Conservation (phyloP, 1,140 invertebrate genomes). For the Plutomurus gul region DNA sequence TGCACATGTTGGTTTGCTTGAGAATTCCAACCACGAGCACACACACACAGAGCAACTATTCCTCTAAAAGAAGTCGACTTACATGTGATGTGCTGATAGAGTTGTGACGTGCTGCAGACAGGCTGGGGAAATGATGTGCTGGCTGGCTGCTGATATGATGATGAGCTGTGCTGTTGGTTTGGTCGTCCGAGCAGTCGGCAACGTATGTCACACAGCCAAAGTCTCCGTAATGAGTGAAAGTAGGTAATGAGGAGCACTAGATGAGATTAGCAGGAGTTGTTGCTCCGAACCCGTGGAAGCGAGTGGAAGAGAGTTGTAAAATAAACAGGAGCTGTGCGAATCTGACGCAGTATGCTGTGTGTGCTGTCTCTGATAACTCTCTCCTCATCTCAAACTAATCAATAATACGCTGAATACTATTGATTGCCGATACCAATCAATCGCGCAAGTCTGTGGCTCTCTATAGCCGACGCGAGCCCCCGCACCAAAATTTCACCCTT, state of each 20-base stretch:
- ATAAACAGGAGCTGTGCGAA: conserved; percentile 52
- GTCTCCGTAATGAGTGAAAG: background rate
- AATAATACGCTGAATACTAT: conserved; percentile 55
- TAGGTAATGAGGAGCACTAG: conserved; percentile 41
- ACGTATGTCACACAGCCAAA: background rate
- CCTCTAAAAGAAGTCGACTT: conserved; percentile 7
- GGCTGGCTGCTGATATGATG: background rate
- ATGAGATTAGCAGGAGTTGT: conserved; percentile 39
- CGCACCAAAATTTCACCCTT: conserved; percentile 36
- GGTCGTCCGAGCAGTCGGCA: background rate
- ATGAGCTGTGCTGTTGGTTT: background rate
- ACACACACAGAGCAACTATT: too few species aligned
- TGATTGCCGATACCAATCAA: conserved; percentile 54
- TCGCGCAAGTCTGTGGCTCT: conserved; percentile 51
- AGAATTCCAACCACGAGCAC: conserved; percentile 21
- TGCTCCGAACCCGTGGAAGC: conserved; percentile 34
- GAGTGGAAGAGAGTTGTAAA: conserved; percentile 52
- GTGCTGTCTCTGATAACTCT: conserved; percentile 54
- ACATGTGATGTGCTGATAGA: background rate
- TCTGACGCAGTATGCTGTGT: conserved; percentile 53
- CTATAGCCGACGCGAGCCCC: conserved; percentile 27
- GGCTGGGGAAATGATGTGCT: too few species aligned
- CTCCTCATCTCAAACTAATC: conserved; percentile 55
- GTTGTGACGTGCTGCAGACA: background rate
- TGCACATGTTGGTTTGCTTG: conserved; percentile 32